Conservation (phyloP, 2,888 invertebrate species). For the Ariolimax columbianus region DNA sequence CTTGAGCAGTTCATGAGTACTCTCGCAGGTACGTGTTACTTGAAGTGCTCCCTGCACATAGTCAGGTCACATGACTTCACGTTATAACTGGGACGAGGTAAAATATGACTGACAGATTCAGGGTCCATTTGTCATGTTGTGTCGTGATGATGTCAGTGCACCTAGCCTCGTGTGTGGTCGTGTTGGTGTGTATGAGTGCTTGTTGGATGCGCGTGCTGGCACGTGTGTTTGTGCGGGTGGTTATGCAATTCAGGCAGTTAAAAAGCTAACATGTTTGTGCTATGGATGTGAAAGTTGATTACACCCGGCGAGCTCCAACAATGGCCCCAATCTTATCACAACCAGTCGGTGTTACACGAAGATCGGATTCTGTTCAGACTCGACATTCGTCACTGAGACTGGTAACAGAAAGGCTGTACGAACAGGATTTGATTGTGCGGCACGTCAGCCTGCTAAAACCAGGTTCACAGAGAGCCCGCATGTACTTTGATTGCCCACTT, state of each 20-base stretch:
- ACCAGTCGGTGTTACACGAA: no score
- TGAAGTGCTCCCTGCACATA: no score
- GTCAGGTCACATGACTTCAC: no score
- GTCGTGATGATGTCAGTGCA: neutral
- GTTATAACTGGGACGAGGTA: no score
- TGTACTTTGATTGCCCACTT: slow-evolving; percentile 8
- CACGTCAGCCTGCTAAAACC: neutral
- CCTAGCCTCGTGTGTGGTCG: neutral
- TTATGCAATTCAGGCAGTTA: neutral
- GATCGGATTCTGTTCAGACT: neutral
- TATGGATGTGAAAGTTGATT: neutral
- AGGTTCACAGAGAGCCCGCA: slow-evolving; percentile 31
- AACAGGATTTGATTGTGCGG: neutral
- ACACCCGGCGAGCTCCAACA: neutral
- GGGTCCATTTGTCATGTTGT: no score
- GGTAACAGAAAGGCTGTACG: neutral
- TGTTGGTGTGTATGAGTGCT: neutral
- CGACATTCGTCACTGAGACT: neutral
- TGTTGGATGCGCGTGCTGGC: neutral
- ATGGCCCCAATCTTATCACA: neutral
- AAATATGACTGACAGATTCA: no score
- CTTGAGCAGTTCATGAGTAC: no score
- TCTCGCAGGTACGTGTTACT: no score
- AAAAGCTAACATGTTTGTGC: neutral
- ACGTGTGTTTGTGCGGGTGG: slow-evolving; percentile 14